Percentiles rank a stretch among this genome's conserved stretches.
phyloP scores from a whole-genome alignment of 2,888 invertebrate species.

The Synanthedon myopaeformis region DNA sequence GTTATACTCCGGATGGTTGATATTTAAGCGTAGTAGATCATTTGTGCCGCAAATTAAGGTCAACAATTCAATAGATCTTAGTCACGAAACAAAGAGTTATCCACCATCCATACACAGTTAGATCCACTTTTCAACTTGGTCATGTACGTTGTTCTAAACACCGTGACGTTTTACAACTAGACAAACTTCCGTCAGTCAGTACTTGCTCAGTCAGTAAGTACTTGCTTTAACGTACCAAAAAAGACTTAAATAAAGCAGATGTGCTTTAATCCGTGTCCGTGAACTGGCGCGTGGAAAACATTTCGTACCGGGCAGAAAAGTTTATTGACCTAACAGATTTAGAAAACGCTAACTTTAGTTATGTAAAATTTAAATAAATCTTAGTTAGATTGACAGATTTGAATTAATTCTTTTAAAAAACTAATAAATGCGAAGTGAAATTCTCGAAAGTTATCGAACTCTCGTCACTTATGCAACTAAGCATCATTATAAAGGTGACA shows the following conservation, averaged over 20 bases:
- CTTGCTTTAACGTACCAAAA: background rate
- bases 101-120: conserved; percentile 32
- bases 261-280: conserved; percentile 17
- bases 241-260: conserved; percentile 7
- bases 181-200: conserved; percentile 6
- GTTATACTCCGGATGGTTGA: too few species aligned
- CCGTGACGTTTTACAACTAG: conserved; percentile 25
- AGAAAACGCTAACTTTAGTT: background rate
- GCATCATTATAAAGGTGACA: conserved; percentile 14
- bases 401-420: conserved; percentile 1
- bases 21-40: background rate
- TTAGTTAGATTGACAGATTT: too few species aligned
- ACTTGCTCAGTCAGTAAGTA: background rate
- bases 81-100: conserved; percentile 31
- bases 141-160: conserved; percentile 22
- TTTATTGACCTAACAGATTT: conserved; percentile 15
- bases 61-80: conserved; percentile 30
- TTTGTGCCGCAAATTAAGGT: conserved; percentile 26
- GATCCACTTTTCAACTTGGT: conserved; percentile 46
- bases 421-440: too few species aligned
- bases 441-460: too few species aligned
- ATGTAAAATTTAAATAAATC: too few species aligned
- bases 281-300: conserved; percentile 22
- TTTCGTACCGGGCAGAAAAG: conserved; percentile 16
- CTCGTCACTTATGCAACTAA: too few species aligned